These are phyloP conservation scores for Oegoconia quadripuncta DNA, from an alignment of 2,888 invertebrate species.

Conservation along the genomic window DNA sequence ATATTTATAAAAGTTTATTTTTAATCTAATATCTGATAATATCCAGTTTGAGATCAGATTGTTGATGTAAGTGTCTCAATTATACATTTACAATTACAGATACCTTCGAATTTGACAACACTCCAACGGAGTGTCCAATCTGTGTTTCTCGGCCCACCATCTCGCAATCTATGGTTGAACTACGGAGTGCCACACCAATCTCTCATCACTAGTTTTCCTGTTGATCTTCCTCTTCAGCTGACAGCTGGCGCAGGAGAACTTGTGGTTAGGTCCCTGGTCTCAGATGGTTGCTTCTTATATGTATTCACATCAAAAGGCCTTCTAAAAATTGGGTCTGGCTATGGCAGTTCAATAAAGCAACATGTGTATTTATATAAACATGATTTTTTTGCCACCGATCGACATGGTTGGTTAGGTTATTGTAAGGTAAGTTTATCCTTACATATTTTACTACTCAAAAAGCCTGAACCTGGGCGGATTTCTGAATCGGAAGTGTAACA, in stretches of 20 bases:
- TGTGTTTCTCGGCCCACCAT: conserved; percentile 89
- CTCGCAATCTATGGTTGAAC: conserved; percentile 92
- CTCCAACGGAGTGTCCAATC: conserved; percentile 94
- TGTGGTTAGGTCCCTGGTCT: conserved; percentile 83
- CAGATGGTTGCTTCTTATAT: conserved; percentile 95
- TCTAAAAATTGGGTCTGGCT: conserved; percentile 96
- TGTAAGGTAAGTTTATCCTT: conserved; percentile 81
- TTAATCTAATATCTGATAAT: too few relatives aligned
- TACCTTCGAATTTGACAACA: conserved; percentile 90
- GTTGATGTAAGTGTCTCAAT: background rate
- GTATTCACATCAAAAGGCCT: conserved; percentile 91
- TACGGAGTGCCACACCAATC: conserved; percentile 91
- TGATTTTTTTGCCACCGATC: conserved; percentile 88
- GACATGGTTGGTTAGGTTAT: conserved; percentile 90
- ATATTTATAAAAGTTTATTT: too few relatives aligned
- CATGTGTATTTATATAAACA: conserved; percentile 91
- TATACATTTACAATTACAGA: conserved; percentile 58
- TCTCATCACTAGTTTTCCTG: conserved; percentile 83
- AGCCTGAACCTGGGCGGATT: too few relatives aligned
- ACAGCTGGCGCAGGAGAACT: conserved; percentile 54
- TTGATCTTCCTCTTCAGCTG: conserved; percentile 57
- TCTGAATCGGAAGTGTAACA: too few relatives aligned
- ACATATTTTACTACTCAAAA: background rate
- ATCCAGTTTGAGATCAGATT: background rate
- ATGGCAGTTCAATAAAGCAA: conserved; percentile 95